Evolutionary conservation across 2,888 invertebrate genomes (phyloP).

Genomic region (Trissolcus japonicus): DNA sequence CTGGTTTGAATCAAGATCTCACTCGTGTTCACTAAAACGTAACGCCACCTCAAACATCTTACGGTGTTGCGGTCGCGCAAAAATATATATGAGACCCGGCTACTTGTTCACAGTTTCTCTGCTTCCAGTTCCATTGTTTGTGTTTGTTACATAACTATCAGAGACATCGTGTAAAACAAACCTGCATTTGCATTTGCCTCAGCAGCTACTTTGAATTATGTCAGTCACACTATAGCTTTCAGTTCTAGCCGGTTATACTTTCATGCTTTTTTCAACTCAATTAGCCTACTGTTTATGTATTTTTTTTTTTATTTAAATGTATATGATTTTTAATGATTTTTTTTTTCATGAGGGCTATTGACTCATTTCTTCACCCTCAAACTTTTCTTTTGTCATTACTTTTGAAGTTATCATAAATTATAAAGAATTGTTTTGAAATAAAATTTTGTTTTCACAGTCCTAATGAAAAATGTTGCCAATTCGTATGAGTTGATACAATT

Average conservation of each 20-base stretch:
- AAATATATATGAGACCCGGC: slow-evolving; percentile 45
- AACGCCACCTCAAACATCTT: slow-evolving; percentile 40
- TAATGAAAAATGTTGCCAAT: too few species aligned
- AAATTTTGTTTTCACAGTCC: too few species aligned
- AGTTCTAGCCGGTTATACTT: neutral
- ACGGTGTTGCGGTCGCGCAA: slow-evolving; percentile 25
- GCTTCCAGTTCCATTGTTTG: slow-evolving; percentile 45
- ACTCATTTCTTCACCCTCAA: too few species aligned
- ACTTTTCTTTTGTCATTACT: too few species aligned
- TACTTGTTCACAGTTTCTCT: slow-evolving; percentile 36
- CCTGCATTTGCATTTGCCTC: slow-evolving; percentile 44
- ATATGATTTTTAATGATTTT: neutral
- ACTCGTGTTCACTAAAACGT: slow-evolving; percentile 52
- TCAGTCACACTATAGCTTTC: slow-evolving; percentile 6
- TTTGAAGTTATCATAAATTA: too few species aligned
- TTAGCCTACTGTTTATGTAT: neutral
- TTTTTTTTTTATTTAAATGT: too few species aligned
- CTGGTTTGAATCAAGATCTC: slow-evolving; percentile 55
- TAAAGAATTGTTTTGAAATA: too few species aligned
- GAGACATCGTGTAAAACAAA: slow-evolving; percentile 43
- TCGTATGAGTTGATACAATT: neutral
- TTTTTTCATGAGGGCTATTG: neutral
- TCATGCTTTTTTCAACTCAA: slow-evolving; percentile 2
- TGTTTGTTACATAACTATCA: slow-evolving; percentile 47
- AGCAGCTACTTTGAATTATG: slow-evolving; percentile 10